phyloP scores from a whole-genome alignment of 2,113 vertebrate genomes.

The Campylomormyrus tamandua region DNA sequence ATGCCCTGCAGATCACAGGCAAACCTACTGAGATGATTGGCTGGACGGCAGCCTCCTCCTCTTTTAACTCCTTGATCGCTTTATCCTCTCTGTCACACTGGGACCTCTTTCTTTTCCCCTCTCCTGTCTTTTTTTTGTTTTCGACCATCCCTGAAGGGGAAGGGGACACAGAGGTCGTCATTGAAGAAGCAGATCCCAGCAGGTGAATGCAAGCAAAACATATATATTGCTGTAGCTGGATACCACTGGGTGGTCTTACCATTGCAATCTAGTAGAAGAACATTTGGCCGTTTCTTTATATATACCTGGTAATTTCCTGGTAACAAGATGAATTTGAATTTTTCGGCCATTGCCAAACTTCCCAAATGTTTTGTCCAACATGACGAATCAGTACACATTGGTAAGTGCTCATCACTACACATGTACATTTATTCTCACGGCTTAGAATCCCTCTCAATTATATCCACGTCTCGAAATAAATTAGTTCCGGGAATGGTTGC shows the following conservation, averaged over 20 bases:
- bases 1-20: not conserved
- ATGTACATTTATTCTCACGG: not conserved
- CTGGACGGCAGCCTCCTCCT: slow-evolving; percentile 30
- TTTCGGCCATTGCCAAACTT: not conserved
- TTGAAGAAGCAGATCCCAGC: not conserved
- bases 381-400: not conserved
- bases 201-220: not conserved
- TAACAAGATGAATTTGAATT: not conserved
- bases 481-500: not conserved
- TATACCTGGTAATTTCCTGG: not conserved
- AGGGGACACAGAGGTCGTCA: not conserved
- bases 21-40: slow-evolving; percentile 36
- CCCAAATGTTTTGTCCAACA: not conserved
- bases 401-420: not conserved
- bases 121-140: slow-evolving; percentile 30
- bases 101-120: slow-evolving; percentile 27
- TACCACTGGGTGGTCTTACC: not conserved
- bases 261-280: not conserved
- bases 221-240: not conserved
- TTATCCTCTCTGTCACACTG: slow-evolving; percentile 23
- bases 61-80: slow-evolving; percentile 37
- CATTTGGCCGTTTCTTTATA: not conserved
- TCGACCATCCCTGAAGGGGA: slow-evolving; percentile 32
- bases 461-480: not conserved
- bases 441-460: not conserved